phyloP scores from a whole-genome alignment of 92 coral and sea anemone species.

The Anthopleura xanthogrammica region DNA sequence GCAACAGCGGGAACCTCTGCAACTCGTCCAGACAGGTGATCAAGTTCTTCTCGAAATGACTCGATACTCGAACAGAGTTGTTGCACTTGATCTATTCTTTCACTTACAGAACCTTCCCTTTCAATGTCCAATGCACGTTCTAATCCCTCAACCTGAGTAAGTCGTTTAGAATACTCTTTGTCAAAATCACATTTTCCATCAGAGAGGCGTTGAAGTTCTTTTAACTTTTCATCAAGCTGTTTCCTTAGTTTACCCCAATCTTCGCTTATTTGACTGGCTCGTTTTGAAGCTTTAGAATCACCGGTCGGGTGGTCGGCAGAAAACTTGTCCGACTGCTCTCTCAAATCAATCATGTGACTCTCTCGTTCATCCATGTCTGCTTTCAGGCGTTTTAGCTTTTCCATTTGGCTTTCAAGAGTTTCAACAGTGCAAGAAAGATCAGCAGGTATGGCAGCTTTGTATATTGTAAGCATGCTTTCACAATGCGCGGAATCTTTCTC shows the following conservation, averaged over 20 bases:
- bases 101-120: constrained; percentile 36
- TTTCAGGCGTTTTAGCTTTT: constrained; percentile 61
- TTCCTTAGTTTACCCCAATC: constrained; percentile 65
- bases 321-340: constrained; percentile 44
- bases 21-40: constrained; percentile 51
- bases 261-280: constrained; percentile 51
- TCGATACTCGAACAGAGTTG: constrained; percentile 56
- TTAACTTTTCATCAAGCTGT: constrained; percentile 47
- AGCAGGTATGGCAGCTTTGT: constrained; percentile 72
- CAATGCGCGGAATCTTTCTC: constrained; percentile 74
- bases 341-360: constrained; percentile 50
- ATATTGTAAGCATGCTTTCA: constrained; percentile 72
- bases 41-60: constrained; percentile 54
- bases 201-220: constrained; percentile 51
- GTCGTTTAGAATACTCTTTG: constrained; percentile 36
- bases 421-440: constrained; percentile 62
- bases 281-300: constrained; percentile 37
- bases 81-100: constrained; percentile 40
- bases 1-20: constrained; percentile 53
- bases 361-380: constrained; percentile 77
- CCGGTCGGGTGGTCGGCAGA: constrained; percentile 11
- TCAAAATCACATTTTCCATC: constrained; percentile 62
- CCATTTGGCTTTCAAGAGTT: constrained; percentile 66
- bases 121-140: constrained; percentile 35
- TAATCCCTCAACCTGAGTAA: constrained; percentile 33